Evolutionary conservation across 2,113 vertebrate species (phyloP), one percentile per base, ranked within the genome.

Genomic region (Festucalex cinctus): DNA sequence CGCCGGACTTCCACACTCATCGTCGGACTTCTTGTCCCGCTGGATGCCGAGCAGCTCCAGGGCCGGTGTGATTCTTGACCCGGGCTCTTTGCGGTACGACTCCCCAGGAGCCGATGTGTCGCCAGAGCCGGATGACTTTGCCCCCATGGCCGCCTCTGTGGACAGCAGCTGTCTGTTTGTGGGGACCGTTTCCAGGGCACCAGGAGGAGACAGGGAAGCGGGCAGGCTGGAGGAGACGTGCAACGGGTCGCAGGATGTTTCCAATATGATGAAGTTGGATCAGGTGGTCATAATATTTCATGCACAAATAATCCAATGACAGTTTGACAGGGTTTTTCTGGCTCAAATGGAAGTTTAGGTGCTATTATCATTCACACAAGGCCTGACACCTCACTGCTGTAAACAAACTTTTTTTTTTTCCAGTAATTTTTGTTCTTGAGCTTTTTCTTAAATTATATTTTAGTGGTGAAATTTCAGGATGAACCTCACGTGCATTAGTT

Each of bases 51-150:
- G 51, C 49, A 89, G 84, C 76, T 84, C 91, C 67, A 91, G 91
- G 74, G 94, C 95, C 63, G 95, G 95, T 49, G 96, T 95, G 54
- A 93, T 97, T 71, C 53, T 97, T 68, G 91, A 85, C 79, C 86
- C 85, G 36, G 79, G 65, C 65, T 66, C 90, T 68, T 20, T 87
- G 78, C 79, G 84, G 74, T 36, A 35, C 56, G 72, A 49, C 10
- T 49, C 76, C 16, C 36, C 65, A 48, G 73, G 41, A 13, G 41
- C 73, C 13, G 35, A 63, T 8, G 16, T 17, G 9, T 22, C 64
- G 9, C 68, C 36, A 68, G 75, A 78, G 62, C 80, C 80, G n/a
- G 90, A 89, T 1, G 64, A 90, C 68, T 80, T 89, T 41, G 84
- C 88, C 51, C 91, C 79, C 1, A 80, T 91, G 36, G 77, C 82